phyloP scores from a whole-genome alignment of 2,888 invertebrate genomes.

The Drosophila picticornis region DNA sequence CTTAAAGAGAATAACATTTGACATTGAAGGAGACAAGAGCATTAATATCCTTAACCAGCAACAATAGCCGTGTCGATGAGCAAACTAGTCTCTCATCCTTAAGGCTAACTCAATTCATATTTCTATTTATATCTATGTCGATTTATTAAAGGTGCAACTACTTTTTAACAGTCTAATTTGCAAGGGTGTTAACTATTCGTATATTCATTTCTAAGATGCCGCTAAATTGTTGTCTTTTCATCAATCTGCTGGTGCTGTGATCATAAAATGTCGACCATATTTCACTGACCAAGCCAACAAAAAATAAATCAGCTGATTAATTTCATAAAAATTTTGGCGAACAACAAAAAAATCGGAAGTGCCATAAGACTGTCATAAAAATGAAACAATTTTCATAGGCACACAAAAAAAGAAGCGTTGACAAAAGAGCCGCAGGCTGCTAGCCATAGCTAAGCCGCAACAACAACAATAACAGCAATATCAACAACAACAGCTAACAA shows the following conservation, averaged over 20 bases:
- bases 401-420: constrained; percentile 1
- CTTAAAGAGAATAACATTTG: not conserved
- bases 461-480: constrained; percentile 9
- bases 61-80: not conserved
- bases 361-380: constrained; percentile 21
- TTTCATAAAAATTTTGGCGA: constrained; percentile 50
- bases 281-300: constrained; percentile 43
- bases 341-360: constrained; percentile 2
- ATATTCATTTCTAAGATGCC: not conserved
- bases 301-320: constrained; percentile 55
- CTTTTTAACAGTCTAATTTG: not conserved
- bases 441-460: constrained; percentile 26
- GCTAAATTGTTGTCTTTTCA: not conserved
- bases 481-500: constrained; percentile 35
- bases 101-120: not conserved
- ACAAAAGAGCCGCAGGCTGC: constrained; percentile 28
- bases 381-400: constrained; percentile 19
- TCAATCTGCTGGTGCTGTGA: not conserved
- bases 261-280: constrained; percentile 48
- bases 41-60: not conserved
- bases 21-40: fast-evolving
- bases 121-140: not conserved
- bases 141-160: not conserved
- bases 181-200: not conserved
- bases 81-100: not conserved